Percentiles rank a stretch among this genome's conserved stretches.
Conservation (phyloP, 2,113 vertebrate genomes). For the Hirundichthys speculiger region DNA sequence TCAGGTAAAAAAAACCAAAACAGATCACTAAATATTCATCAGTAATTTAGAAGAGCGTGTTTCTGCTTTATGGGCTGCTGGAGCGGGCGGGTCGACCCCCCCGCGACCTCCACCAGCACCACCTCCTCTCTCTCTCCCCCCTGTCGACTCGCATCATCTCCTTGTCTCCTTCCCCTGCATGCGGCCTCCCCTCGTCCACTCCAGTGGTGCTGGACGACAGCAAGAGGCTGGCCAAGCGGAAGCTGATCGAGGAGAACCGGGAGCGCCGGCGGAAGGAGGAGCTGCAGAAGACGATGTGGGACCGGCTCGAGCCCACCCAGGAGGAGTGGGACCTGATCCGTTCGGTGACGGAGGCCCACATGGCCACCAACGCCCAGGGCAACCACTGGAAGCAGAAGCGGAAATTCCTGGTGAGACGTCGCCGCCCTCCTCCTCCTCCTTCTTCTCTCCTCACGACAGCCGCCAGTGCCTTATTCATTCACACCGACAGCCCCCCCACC, state of each 20-base stretch:
- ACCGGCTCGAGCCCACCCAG: slow-evolving; percentile 91
- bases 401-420: slow-evolving; percentile 93
- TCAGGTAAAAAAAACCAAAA: too few species aligned
- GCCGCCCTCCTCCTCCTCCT: slow-evolving; percentile 24
- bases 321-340: slow-evolving; percentile 98
- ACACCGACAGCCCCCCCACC: neutral
- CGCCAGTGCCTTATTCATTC: slow-evolving; percentile 31
- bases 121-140: too few species aligned
- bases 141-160: too few species aligned
- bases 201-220: slow-evolving; percentile 97
- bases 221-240: slow-evolving; percentile 95
- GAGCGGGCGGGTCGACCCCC: too few species aligned
- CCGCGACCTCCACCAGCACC: too few species aligned
- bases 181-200: neutral
- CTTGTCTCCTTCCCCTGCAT: too few species aligned
- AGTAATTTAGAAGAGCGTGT: too few species aligned
- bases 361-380: slow-evolving; percentile 96
- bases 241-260: slow-evolving; percentile 96
- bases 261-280: slow-evolving; percentile 92
- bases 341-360: slow-evolving; percentile 94
- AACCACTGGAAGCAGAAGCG: slow-evolving; percentile 99
- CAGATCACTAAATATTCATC: too few species aligned
- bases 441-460: slow-evolving; percentile 24
- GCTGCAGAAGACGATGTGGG: slow-evolving; percentile 90
- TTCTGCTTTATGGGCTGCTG: too few species aligned